A percentile compares a stretch with the other conserved stretches of the same genome.
phyloP scores from a whole-genome alignment of 2,888 invertebrate species.

The Nemapogon koenigi region DNA sequence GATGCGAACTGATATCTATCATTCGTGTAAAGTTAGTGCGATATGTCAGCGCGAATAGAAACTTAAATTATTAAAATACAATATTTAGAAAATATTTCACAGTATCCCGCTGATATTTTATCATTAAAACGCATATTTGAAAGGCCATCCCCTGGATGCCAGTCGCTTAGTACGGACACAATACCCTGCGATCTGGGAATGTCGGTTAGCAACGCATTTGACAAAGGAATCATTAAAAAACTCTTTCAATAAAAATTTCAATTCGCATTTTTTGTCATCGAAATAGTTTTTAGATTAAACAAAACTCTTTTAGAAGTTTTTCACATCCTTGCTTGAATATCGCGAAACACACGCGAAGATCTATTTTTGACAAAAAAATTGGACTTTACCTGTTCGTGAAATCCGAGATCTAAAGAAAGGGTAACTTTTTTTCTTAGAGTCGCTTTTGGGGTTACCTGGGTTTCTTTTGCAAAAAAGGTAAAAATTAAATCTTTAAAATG shows the following conservation, averaged over 20 bases:
- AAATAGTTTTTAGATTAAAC: constrained; percentile 50
- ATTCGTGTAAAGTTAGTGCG: constrained; percentile 15
- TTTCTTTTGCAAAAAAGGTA: constrained; percentile 36
- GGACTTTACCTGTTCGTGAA: constrained; percentile 60
- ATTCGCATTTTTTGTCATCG: constrained; percentile 43
- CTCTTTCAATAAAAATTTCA: constrained; percentile 39
- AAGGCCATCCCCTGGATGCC: constrained; percentile 35
- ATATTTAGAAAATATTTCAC: constrained; percentile 50
- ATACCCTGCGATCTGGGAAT: constrained; percentile 56
- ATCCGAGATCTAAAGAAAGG: constrained; percentile 58
- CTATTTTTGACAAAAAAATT: constrained; percentile 43
- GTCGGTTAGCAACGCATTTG: constrained; percentile 49
- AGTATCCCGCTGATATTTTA: constrained; percentile 55
- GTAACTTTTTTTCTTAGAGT: constrained; percentile 43
- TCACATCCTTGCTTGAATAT: constrained; percentile 43
- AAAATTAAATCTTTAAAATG: constrained; percentile 39
- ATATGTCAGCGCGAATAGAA: constrained; percentile 23
- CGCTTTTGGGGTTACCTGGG: constrained; percentile 32
- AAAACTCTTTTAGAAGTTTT: constrained; percentile 41
- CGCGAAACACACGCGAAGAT: constrained; percentile 52
- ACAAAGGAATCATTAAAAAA: constrained; percentile 56
- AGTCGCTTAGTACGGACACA: constrained; percentile 33
- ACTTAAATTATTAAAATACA: constrained; percentile 36
- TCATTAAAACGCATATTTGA: constrained; percentile 48
- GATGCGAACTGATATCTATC: constrained; percentile 5